Base-by-base conservation (phyloP, 2,797 vertebrate species). In the Podargus strigoides region DNA sequence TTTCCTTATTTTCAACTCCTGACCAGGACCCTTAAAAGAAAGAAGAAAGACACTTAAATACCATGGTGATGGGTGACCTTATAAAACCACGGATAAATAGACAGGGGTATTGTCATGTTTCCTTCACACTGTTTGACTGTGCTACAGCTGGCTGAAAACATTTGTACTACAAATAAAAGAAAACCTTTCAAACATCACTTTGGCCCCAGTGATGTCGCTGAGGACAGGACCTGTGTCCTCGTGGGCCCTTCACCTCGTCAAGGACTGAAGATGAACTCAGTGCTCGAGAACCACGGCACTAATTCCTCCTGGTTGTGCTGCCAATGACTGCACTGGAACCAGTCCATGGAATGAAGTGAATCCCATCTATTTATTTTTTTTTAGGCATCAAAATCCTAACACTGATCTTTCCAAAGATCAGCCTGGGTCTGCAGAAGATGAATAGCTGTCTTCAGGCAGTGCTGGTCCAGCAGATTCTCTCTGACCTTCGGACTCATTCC, bases 121-220 rank as follows among this genome's bases (percentile, higher is more conserved):
- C 74, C 60, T 81, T 91, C 87, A 60, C 70, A 68, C n/a, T 49
- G 50, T 89, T 86, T 89, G 80, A 85, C 85, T 74, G 59, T 24
- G 83, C 85, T 58, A 60, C 75, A 93, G 74, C 46, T 88, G 60
- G 77, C 56, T 87, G 80, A 89, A 96, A 96, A 97, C 80, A 90
- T 96, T 95, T 87, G 85, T 96, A 95, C 87, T 85, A 93, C 82
- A 94, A 95, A 95, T 76, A 85, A 91, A 95, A 96, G 83, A 56
- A 94, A 95, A 76, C 36, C 87, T 94, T 94, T 90, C 83, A 93
- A 84, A 79, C n/a, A 46, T 52, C 41, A 30, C 67, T 94, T 76
- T 81, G 70, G 82, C 76, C 64, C 49, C 69, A 79, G 66, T 24
- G 50, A 89, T 67, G 55, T n/a, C 87, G 66, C 47, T 89, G 59